Evolutionary conservation across 2,113 vertebrate species (phyloP).

Genomic region (Petromus typicus): DNA sequence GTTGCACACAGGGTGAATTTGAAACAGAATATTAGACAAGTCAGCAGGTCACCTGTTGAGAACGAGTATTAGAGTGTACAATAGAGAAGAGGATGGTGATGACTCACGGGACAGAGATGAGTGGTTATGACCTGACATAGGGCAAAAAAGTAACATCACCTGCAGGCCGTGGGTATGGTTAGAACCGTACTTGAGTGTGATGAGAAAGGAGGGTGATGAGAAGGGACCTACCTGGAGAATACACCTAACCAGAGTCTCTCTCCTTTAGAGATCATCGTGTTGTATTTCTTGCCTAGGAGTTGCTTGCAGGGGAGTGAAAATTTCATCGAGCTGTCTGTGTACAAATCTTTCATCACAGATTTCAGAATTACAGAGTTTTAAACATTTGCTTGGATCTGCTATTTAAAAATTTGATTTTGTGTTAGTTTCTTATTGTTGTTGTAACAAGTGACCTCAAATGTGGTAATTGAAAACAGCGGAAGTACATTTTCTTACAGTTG

Average conservation of each 20-base stretch:
- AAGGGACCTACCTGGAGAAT: no score
- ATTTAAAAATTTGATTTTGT: conserved; percentile 20
- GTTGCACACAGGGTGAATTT: neutral
- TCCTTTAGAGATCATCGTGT: neutral
- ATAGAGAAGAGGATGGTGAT: neutral
- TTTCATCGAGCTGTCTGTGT: neutral
- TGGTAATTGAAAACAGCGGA: neutral
- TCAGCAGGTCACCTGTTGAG: neutral
- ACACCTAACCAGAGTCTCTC: no score
- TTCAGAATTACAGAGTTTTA: neutral
- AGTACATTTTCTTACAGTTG: neutral
- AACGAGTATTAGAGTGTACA: neutral
- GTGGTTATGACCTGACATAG: neutral
- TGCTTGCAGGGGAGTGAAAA: neutral
- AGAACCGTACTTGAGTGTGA: neutral
- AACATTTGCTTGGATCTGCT: neutral
- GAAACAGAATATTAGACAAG: neutral
- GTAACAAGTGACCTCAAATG: neutral
- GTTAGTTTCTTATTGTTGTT: neutral
- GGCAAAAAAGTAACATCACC: neutral
- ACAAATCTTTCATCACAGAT: neutral
- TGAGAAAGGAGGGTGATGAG: neutral
- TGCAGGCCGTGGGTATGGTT: neutral
- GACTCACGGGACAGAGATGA: neutral
- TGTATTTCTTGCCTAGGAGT: neutral